Evolutionary conservation across 2,113 vertebrate genomes (phyloP).

Genomic region (Atlantisia rogersi): DNA sequence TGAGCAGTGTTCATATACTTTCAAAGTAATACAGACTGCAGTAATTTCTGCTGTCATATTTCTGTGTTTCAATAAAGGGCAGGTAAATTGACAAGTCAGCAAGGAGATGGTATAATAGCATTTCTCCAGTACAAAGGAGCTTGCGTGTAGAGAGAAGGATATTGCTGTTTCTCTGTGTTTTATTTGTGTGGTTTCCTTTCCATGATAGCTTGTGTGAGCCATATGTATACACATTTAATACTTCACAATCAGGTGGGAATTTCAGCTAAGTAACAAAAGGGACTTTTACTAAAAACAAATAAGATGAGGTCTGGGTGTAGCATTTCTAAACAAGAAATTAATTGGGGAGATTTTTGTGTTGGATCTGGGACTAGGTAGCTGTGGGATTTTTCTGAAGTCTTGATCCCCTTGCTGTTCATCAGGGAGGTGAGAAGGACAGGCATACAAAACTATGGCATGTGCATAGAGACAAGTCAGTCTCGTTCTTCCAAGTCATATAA

Average conservation of each 20-base stretch:
- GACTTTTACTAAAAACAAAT: neutral
- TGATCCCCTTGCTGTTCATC: neutral
- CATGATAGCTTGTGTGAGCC: neutral
- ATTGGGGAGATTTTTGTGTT: neutral
- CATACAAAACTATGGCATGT: neutral
- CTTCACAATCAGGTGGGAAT: neutral
- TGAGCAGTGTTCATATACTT: neutral
- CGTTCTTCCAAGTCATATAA: neutral
- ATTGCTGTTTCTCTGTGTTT: slow-evolving; percentile 10
- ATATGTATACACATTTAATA: neutral
- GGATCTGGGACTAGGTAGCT: neutral
- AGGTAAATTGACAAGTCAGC: slow-evolving; percentile 48
- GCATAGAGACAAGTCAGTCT: neutral
- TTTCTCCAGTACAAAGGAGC: neutral
- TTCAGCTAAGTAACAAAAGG: neutral
- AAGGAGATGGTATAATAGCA: neutral
- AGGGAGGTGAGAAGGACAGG: neutral
- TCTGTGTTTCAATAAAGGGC: slow-evolving; percentile 44
- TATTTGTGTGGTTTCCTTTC: slow-evolving; percentile 6
- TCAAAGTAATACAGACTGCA: slow-evolving; percentile 7
- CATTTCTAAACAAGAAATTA: neutral
- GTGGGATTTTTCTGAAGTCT: neutral
- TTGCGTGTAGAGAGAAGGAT: neutral
- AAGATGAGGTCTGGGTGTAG: neutral
- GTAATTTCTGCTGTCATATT: slow-evolving; percentile 35